A percentile compares a stretch with the other conserved stretches of the same genome.
phyloP scores from a whole-genome alignment of 2,888 invertebrate species.

The Limulus polyphemus region DNA sequence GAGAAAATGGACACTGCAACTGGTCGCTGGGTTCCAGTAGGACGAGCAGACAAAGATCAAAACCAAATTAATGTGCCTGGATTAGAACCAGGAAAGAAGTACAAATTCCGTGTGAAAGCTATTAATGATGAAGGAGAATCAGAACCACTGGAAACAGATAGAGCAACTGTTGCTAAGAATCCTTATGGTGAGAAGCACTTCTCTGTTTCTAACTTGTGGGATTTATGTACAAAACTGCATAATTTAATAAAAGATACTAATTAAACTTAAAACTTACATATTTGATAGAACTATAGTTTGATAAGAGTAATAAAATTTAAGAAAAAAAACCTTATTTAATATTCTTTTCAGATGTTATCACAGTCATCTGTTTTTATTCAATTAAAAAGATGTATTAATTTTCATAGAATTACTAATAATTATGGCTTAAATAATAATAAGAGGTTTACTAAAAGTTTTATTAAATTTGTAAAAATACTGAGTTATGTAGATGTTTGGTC shows the following conservation, averaged over 20 bases:
- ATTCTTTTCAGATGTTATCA: too few relatives aligned
- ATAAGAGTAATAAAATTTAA: too few relatives aligned
- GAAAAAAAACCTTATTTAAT: too few relatives aligned
- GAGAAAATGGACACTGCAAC: slow-evolving; percentile 45
- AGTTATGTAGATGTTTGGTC: too few relatives aligned
- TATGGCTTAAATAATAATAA: too few relatives aligned
- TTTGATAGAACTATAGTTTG: too few relatives aligned
- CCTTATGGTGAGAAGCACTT: slow-evolving; percentile 61
- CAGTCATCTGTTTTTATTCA: too few relatives aligned
- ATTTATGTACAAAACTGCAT: background rate
- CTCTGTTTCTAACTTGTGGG: too few relatives aligned
- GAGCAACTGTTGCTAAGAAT: slow-evolving; percentile 93
- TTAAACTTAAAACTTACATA: background rate
- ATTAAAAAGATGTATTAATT: too few relatives aligned
- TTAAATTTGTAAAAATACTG: too few relatives aligned
- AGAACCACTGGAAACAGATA: slow-evolving; percentile 85
- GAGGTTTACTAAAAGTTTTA: too few relatives aligned
- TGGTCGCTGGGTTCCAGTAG: slow-evolving; percentile 78
- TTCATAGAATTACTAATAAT: too few relatives aligned
- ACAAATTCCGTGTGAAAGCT: slow-evolving; percentile 95
- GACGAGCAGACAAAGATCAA: slow-evolving; percentile 65
- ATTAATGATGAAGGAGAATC: slow-evolving; percentile 98
- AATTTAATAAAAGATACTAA: background rate
- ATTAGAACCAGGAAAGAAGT: slow-evolving; percentile 85
- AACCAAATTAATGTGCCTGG: slow-evolving; percentile 54